Base-by-base conservation (phyloP, 2,113 vertebrate species). In the Chloropsis cyanopogon region DNA sequence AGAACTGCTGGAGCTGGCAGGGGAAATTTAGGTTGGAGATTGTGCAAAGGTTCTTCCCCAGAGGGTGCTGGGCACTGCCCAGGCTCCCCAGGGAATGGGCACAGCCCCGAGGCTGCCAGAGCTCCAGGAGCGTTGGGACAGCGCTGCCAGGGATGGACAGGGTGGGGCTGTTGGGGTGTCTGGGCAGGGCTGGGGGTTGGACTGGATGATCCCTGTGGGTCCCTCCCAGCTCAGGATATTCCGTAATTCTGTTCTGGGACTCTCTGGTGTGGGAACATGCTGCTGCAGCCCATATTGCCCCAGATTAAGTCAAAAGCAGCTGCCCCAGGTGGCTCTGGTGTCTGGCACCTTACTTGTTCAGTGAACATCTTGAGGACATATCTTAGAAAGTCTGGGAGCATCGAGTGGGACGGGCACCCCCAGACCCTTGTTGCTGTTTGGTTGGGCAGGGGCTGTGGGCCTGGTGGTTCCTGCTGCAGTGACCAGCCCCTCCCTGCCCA, bases 161-260 rank as follows among this genome's bases (percentile, higher is more conserved):
- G n/a, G 20, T 54, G 56, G 56, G 47, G 1, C 3, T 70, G 18
- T 24, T 53, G 47, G 33, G 61, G 29, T 1, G 39, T 35, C 9
- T 31, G 39, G 4, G 78, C 47, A 54, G 54, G 37, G 16, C 0
- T 4, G 3, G 46, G 33, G 1, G 7, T 0, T 52, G 44, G 12
- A 0, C 23, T 46, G 31, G 13, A 0, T n/a, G 39, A 28, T 37
- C 9, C 24, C 2, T 25, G 16, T 2, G 28, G 20, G 28, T n/a
- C 28, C 29, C 29, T 68, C 12, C 9, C 1, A 1, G 20, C 47
- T 53, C 24, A 26, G 29, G 61, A 31, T 29, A 10, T 41, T 73
- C 15, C 14, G 39, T 53, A 3, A 25, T 39, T 53, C 24, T 82
- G 24, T 66, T 73, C 33, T 7, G 0, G 17, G 23, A 24, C 28